phyloP scores from a whole-genome alignment of 2,113 vertebrate genomes.

The Ciconia stormi region DNA sequence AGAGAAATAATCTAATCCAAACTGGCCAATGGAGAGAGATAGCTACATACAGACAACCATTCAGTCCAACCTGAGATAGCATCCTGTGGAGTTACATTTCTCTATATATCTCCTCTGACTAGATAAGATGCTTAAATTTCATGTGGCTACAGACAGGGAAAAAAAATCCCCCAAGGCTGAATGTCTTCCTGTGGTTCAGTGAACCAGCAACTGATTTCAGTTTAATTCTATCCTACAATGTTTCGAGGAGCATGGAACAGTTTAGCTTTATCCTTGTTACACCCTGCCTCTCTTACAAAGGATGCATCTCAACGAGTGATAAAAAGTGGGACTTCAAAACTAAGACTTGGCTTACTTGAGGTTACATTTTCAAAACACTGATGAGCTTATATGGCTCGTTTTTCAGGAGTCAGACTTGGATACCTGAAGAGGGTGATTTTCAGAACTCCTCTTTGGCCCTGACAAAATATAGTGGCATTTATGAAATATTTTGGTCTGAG shows the following conservation, averaged over 20 bases:
- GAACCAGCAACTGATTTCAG: neutral
- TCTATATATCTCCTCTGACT: neutral
- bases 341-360: neutral
- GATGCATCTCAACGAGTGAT: neutral
- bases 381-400: neutral
- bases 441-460: neutral
- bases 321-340: neutral
- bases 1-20: conserved; percentile 22
- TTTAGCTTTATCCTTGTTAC: neutral
- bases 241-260: neutral
- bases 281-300: neutral
- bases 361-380: neutral
- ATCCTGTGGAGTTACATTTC: conserved; percentile 15
- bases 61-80: neutral
- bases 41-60: neutral
- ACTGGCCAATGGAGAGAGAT: neutral
- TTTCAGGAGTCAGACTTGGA: neutral
- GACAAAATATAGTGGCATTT: neutral
- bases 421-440: neutral
- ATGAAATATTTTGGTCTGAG: neutral
- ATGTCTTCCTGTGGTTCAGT: neutral
- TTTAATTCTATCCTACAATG: neutral
- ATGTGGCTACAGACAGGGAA: neutral
- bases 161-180: conserved; percentile 7
- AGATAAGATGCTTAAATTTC: conserved; percentile 52